A percentile compares a stretch with the other conserved stretches of the same genome.
phyloP scores from a whole-genome alignment of 2,113 vertebrate genomes.

The Ceuthmochares aereus region DNA sequence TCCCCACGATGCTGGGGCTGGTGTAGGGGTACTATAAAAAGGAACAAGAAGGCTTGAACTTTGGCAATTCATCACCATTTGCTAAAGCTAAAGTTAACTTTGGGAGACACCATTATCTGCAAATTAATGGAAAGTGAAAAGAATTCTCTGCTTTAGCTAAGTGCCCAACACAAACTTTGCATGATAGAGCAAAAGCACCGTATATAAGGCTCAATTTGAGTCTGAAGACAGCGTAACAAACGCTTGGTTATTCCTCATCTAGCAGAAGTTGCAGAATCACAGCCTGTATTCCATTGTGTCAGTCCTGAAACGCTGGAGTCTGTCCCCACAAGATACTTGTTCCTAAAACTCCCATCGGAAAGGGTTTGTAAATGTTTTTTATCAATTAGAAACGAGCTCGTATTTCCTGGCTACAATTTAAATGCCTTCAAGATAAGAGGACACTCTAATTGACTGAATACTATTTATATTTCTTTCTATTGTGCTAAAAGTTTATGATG shows the following conservation, averaged over 20 bases:
- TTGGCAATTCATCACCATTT: background rate
- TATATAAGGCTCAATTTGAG: background rate
- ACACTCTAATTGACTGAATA: background rate
- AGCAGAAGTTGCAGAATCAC: background rate
- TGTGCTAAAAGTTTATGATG: background rate
- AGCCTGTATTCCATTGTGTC: background rate
- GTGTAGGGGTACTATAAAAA: background rate
- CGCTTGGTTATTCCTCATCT: background rate
- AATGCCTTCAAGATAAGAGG: background rate
- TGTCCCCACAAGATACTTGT: background rate
- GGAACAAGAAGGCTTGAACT: background rate
- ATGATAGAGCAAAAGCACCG: background rate
- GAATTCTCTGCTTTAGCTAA: background rate
- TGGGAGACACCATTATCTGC: background rate
- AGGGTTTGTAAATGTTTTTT: background rate
- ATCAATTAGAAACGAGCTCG: background rate
- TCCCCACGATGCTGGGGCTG: background rate
- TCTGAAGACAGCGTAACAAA: background rate
- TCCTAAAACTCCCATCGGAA: background rate
- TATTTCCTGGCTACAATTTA: background rate
- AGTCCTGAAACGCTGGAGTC: background rate
- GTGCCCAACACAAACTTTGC: background rate
- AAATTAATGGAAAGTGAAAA: background rate
- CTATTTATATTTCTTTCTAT: background rate
- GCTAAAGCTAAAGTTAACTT: background rate